Conservation (phyloP, 1,140 invertebrate species). For the Oreohelix idahoensis region DNA sequence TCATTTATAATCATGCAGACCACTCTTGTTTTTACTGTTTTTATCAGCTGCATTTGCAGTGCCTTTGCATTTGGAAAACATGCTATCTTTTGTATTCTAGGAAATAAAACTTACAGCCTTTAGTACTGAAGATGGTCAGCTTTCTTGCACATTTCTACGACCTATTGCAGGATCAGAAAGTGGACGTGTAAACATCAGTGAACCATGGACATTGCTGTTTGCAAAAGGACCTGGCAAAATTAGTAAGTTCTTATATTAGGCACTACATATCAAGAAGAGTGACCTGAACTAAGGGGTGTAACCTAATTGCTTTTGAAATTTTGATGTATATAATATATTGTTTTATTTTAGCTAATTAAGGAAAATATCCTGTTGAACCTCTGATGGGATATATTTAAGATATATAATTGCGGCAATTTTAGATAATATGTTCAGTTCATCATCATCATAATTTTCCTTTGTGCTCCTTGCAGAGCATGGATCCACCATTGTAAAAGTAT, state of each 20-base stretch:
- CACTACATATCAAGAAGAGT: background rate
- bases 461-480: too few relatives aligned
- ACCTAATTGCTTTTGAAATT: background rate
- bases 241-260: background rate
- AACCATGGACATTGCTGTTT: slow-evolving; percentile 20
- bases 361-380: too few relatives aligned
- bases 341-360: too few relatives aligned
- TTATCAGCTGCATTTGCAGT: background rate
- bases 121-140: background rate
- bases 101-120: background rate
- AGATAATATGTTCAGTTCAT: background rate
- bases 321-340: background rate
- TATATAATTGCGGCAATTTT: background rate
- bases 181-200: background rate
- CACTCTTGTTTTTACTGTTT: background rate
- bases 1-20: too few relatives aligned
- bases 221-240: slow-evolving; percentile 6
- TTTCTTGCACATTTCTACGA: background rate
- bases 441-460: too few relatives aligned
- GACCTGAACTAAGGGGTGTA: too few relatives aligned
- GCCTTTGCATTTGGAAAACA: background rate
- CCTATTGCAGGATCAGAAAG: background rate
- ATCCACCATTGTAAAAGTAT: too few relatives aligned
- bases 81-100: background rate
- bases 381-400: too few relatives aligned